These are phyloP conservation scores for Nannobrachium achirus DNA, from an alignment of 2,113 vertebrate species.

Conservation along the genomic window DNA sequence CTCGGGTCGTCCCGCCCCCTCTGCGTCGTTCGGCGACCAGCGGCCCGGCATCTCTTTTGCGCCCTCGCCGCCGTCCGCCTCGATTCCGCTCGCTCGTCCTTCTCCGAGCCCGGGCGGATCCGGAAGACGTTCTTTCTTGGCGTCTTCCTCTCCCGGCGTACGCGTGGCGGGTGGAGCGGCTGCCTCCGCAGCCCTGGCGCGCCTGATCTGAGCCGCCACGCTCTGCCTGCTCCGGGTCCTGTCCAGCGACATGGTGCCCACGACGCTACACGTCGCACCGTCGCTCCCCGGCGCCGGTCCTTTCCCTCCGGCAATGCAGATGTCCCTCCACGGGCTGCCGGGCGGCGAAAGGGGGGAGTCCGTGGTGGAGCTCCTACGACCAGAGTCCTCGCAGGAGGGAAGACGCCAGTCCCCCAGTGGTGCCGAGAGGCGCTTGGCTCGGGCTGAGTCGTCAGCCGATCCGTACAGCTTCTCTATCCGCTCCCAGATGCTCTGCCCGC, in stretches of 20 bases:
- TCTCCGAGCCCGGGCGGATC: conserved; percentile 3
- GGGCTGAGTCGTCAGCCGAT: conserved; percentile 25
- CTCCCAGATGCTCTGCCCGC: conserved; percentile 68
- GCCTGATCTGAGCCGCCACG: conserved; percentile 45
- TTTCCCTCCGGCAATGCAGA: too few relatives aligned
- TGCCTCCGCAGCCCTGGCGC: conserved; percentile 24
- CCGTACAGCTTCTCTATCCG: conserved; percentile 74
- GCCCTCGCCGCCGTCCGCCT: not conserved
- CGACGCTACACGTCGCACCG: too few relatives aligned
- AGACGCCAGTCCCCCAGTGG: conserved; percentile 18
- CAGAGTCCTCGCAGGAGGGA: not conserved
- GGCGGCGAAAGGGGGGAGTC: conserved; percentile 5
- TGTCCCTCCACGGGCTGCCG: conserved; percentile 11
- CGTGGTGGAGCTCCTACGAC: conserved; percentile 5
- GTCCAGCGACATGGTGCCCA: conserved; percentile 71
- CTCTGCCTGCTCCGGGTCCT: conserved; percentile 54
- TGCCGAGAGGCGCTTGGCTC: conserved; percentile 22
- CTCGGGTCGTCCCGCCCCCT: not conserved
- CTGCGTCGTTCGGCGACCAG: not conserved
- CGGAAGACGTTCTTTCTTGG: not conserved
- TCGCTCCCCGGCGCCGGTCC: conserved; percentile 17
- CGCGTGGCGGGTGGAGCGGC: not conserved
- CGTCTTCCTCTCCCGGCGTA: conserved; percentile 1
- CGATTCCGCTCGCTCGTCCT: conserved; percentile 5
- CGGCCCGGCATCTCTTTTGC: too few relatives aligned